A percentile compares a stretch with the other conserved stretches of the same genome.
Conservation (phyloP, 2,797 vertebrate genomes). For the Mus minutoides region DNA sequence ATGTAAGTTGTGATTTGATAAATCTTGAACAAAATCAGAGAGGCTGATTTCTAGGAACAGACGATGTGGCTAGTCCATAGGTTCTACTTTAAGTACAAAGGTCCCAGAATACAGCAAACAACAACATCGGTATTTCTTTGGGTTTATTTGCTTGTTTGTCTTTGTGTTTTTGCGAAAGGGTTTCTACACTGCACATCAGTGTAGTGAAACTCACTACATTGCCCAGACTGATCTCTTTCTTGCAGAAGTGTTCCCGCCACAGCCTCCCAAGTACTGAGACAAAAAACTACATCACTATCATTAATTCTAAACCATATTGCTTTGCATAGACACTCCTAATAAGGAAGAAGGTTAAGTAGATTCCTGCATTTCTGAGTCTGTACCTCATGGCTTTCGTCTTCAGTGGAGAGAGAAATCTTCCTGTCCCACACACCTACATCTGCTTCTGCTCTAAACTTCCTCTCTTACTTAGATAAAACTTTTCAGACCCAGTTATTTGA, state of each 20-base stretch:
- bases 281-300: not conserved
- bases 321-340: constrained; percentile 28
- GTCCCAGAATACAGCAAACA: not conserved
- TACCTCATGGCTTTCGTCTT: not conserved
- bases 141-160: not conserved
- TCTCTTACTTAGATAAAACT: constrained; percentile 1
- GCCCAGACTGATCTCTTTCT: not conserved
- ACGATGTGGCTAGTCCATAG: not conserved
- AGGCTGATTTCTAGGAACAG: not conserved
- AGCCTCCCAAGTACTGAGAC: not conserved
- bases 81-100: not conserved
- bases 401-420: not conserved
- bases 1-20: not conserved
- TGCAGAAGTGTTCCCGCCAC: not conserved
- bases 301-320: not conserved
- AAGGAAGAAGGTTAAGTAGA: not conserved
- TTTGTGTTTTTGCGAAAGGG: not conserved
- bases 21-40: not conserved
- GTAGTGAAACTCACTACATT: not conserved
- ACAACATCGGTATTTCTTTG: not conserved
- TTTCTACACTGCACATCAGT: not conserved
- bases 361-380: constrained; percentile 9
- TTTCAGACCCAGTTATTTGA: not conserved
- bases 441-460: constrained; percentile 47
- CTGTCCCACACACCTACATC: not conserved